Conservation (phyloP, 2,888 invertebrate genomes). For the Pandemis corylana region DNA sequence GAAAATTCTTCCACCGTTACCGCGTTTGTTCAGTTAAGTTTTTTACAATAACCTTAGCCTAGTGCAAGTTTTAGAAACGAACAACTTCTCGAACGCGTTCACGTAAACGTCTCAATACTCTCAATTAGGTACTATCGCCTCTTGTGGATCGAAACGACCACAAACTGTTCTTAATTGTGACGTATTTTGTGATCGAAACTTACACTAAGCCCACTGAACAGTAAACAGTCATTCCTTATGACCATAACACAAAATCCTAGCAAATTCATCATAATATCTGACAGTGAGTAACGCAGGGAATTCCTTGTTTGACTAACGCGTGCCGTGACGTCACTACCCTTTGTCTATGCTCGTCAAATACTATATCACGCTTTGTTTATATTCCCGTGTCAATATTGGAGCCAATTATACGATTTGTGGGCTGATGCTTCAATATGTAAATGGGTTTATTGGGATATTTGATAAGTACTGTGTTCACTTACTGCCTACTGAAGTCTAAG, state of each 20-base stretch:
- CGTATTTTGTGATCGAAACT: too few relatives aligned
- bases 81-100: too few relatives aligned
- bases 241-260: background rate
- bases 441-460: background rate
- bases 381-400: slow-evolving; percentile 23
- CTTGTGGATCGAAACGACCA: too few relatives aligned
- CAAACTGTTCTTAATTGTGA: too few relatives aligned
- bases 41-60: too few relatives aligned
- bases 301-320: slow-evolving; percentile 20
- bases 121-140: too few relatives aligned
- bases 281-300: slow-evolving; percentile 16
- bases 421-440: background rate
- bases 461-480: background rate
- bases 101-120: too few relatives aligned
- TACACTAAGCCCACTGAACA: too few relatives aligned
- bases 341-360: slow-evolving; percentile 18
- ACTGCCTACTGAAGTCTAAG: background rate
- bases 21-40: too few relatives aligned
- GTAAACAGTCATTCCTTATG: background rate
- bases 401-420: slow-evolving; percentile 11
- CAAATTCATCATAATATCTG: background rate
- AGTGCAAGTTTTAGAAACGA: too few relatives aligned
- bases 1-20: too few relatives aligned
- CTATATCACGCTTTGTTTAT: slow-evolving; percentile 12
- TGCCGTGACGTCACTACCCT: slow-evolving; percentile 12